Percentiles rank a stretch among this genome's conserved stretches.
Evolutionary conservation across 1,140 invertebrate genomes (phyloP).

Genomic region (Dreissena polymorpha): DNA sequence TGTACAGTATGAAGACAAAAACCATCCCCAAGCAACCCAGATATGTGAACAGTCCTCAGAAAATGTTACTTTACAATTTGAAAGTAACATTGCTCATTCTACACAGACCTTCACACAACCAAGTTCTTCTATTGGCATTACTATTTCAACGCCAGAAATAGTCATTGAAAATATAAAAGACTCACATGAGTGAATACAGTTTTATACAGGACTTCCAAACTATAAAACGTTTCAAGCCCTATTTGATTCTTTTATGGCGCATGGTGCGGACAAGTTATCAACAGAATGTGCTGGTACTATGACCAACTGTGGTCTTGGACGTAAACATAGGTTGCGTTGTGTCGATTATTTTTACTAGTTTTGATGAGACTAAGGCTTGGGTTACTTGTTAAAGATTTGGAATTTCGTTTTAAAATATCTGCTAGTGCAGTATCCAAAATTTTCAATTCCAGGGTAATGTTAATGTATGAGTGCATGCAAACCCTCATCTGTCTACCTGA

Average conservation of each 20-base stretch:
- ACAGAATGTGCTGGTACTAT: no score
- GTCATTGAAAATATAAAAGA: slow-evolving; percentile 6
- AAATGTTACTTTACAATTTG: no score
- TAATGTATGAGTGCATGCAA: slow-evolving; percentile 26
- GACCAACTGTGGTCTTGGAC: no score
- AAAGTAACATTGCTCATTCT: no score
- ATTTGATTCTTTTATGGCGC: neutral
- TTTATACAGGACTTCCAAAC: slow-evolving; percentile 27
- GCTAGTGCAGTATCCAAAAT: slow-evolving; percentile 38
- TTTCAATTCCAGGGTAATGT: slow-evolving; percentile 42
- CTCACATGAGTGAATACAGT: slow-evolving; percentile 1
- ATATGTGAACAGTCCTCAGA: no score
- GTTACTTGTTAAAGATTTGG: slow-evolving; percentile 46
- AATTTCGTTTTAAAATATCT: slow-evolving; percentile 50
- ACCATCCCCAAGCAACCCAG: no score
- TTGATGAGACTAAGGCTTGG: slow-evolving; percentile 53
- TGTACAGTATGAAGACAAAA: no score
- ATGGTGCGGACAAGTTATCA: neutral
- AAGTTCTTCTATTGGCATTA: neutral
- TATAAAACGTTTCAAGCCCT: slow-evolving; percentile 7
- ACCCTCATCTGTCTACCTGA: slow-evolving; percentile 43
- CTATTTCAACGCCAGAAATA: neutral
- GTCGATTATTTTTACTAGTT: slow-evolving; percentile 46
- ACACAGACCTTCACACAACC: no score
- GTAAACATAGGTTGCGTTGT: slow-evolving; percentile 16